These are phyloP conservation scores for Piprites chloris DNA, from an alignment of 2,113 vertebrate species.

Conservation along the genomic window DNA sequence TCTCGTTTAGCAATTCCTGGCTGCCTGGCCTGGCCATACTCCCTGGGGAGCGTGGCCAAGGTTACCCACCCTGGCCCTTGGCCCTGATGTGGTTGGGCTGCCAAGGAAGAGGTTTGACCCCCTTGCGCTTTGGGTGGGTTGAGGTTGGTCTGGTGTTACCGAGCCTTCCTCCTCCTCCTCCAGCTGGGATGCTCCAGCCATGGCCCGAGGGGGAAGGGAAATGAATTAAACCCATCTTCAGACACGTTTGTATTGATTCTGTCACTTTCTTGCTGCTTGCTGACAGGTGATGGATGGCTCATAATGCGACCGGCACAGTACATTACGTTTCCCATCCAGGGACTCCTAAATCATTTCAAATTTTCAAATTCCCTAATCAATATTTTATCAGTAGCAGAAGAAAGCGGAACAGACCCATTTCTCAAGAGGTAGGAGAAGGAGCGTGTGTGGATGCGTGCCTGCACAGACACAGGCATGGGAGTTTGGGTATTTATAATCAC, in stretches of 20 bases:
- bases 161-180: background rate
- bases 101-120: background rate
- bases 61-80: background rate
- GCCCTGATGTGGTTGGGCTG: background rate
- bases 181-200: background rate
- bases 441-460: background rate
- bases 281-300: conserved; percentile 80
- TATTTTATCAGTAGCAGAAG: conserved; percentile 77
- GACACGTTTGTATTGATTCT: conserved; percentile 79
- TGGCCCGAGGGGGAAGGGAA: conserved; percentile 64
- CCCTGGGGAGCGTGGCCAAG: fast-evolving
- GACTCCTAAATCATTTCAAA: conserved; percentile 81
- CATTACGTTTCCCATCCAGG: conserved; percentile 73
- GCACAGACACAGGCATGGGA: background rate
- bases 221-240: conserved; percentile 77
- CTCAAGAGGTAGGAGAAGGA: conserved; percentile 26
- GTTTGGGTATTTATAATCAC: background rate
- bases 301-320: conserved; percentile 71
- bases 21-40: background rate
- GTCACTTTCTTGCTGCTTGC: conserved; percentile 74
- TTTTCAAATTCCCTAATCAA: conserved; percentile 82
- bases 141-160: background rate
- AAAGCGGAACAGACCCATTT: conserved; percentile 57
- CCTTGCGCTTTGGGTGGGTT: background rate
- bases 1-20: background rate